Conservation (phyloP, 2,797 vertebrate genomes). For the Microctenopoma lineatum region DNA sequence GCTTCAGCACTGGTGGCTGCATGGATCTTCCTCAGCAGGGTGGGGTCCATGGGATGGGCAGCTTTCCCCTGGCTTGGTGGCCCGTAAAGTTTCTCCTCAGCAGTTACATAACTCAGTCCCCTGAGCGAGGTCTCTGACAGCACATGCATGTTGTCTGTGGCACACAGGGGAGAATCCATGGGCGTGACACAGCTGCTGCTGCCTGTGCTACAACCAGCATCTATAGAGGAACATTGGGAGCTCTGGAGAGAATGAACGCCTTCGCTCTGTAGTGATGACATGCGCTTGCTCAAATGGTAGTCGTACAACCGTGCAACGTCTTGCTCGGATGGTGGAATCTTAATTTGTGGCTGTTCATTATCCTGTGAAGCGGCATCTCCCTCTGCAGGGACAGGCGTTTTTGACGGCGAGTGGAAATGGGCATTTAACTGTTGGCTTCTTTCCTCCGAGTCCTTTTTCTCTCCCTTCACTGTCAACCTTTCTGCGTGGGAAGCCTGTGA, state of each 20-base stretch:
- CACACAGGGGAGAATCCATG: conserved; percentile 93
- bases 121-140: conserved; percentile 88
- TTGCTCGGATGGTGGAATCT: conserved; percentile 86
- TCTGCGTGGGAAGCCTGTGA: conserved; percentile 85
- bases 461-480: conserved; percentile 84
- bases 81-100: conserved; percentile 88
- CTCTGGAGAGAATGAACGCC: conserved; percentile 94
- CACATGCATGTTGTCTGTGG: conserved; percentile 87
- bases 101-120: conserved; percentile 83
- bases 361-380: conserved; percentile 73
- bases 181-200: conserved; percentile 93
- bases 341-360: conserved; percentile 82
- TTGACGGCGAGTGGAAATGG: conserved; percentile 84
- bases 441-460: conserved; percentile 80
- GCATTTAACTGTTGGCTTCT: conserved; percentile 85
- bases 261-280: conserved; percentile 95
- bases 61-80: conserved; percentile 82
- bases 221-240: conserved; percentile 96
- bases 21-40: conserved; percentile 90
- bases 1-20: conserved; percentile 89
- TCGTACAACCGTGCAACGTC: conserved; percentile 87
- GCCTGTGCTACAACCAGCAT: conserved; percentile 94
- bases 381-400: conserved; percentile 83
- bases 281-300: conserved; percentile 93
- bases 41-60: conserved; percentile 87